Evolutionary conservation across 2,113 vertebrate genomes (phyloP).

Genomic region (Indicator maculatus): DNA sequence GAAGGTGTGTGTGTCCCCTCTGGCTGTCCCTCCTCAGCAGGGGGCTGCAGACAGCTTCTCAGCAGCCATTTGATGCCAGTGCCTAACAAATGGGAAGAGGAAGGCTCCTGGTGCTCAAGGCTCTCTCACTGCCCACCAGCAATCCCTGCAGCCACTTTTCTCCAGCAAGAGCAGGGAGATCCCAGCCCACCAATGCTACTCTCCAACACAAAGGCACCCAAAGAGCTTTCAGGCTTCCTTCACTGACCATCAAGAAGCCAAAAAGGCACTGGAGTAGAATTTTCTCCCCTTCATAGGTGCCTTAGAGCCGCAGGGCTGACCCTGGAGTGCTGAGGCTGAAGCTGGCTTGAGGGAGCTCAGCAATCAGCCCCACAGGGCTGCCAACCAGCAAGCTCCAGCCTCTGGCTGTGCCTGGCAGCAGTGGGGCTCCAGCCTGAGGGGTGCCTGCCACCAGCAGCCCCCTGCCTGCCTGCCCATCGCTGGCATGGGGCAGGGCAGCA

Average conservation of each 20-base stretch:
- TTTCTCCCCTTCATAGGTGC: neutral
- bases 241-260: neutral
- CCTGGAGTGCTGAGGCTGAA: neutral
- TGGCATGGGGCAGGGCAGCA: no score
- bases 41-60: neutral
- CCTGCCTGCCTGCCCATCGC: no score
- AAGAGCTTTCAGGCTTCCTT: neutral
- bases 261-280: neutral
- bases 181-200: neutral
- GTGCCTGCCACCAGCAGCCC: neutral
- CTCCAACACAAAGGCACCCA: neutral
- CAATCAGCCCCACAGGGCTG: neutral
- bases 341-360: neutral
- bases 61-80: neutral
- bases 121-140: neutral
- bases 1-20: neutral
- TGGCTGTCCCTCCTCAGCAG: neutral
- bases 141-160: neutral
- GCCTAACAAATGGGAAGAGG: neutral
- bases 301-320: neutral
- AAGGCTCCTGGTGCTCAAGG: neutral
- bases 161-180: neutral
- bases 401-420: accelerated
- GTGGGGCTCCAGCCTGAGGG: neutral
- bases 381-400: neutral